Evolutionary conservation across 2,113 vertebrate genomes (phyloP), one percentile per base, ranked within the genome.

Genomic region (Amia ocellicauda): DNA sequence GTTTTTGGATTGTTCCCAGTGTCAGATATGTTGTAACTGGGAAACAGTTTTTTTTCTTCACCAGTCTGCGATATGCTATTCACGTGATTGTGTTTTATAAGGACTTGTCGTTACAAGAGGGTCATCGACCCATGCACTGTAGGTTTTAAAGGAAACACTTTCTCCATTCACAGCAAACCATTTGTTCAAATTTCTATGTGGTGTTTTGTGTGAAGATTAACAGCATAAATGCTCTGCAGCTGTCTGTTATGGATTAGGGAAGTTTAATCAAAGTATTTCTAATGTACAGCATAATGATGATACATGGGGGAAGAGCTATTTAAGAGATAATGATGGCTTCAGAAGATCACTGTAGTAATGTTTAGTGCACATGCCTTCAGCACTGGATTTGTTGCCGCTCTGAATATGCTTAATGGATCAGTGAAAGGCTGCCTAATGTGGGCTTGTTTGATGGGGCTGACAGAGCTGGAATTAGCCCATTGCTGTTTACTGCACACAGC

Each of bases 251-350:
- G 93, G 94, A 94, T 96, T 95, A 94, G 92, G 86, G 90, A 90
- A 94, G 93, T 97, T 95, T 95, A 96, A 97, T 96, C 94, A 96
- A 95, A 97, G 94, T 94, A 94, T 95, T 96, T 95, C 93, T 95
- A 96, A 96, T 95, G 91, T 91, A 91, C 86, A 92, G 92, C 85
- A 91, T 94, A 94, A 95, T 96, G 93, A 93, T 94, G 95, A 96
- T 94, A 93, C 92, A 94, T 92, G 87, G 91, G 93, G 93, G 93
- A 91, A 87, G 87, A 90, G 92, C 92, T 94, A 93, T 94, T 94
- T 93, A 95, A 91, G 92, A 93, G 93, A 94, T 96, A 95, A 97
- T 95, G 94, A 95, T 93, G 91, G 92, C 91, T 89, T 86, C 87
- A 88, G 88, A 92, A 94, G 93, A 95, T 93, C 91, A 92, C 91